A percentile compares a stretch with the other conserved stretches of the same genome.
Conservation (phyloP, 2,888 invertebrate genomes). For the Pyralis farinalis region DNA sequence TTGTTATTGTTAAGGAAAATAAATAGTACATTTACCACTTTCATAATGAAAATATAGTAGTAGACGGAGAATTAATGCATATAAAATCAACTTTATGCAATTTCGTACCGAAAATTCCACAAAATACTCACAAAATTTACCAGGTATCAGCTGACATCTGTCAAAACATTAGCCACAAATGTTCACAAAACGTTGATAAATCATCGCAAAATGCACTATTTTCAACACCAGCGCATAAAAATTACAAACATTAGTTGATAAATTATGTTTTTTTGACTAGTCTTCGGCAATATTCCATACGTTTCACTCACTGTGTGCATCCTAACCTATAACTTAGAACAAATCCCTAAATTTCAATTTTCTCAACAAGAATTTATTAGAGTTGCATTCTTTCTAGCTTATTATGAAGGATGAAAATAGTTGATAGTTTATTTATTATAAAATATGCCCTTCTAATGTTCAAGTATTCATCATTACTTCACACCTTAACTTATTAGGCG, state of each 20-base stretch:
- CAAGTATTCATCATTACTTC: too few species aligned
- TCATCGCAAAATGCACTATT: constrained; percentile 36
- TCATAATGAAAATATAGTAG: too few species aligned
- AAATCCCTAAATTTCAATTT: constrained; percentile 22
- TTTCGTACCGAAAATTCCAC: too few species aligned
- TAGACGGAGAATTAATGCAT: too few species aligned
- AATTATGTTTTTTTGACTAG: constrained; percentile 40
- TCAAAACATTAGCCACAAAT: constrained; percentile 75
- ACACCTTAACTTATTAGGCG: too few species aligned
- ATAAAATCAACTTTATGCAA: too few species aligned
- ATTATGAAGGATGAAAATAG: too few species aligned
- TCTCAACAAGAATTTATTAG: not conserved
- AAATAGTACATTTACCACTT: too few species aligned
- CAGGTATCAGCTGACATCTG: constrained; percentile 67
- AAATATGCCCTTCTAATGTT: too few species aligned
- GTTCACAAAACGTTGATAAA: constrained; percentile 63
- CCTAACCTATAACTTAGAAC: constrained; percentile 54
- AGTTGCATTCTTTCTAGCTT: not conserved
- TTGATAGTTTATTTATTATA: too few species aligned
- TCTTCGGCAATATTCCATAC: constrained; percentile 70
- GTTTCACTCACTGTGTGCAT: constrained; percentile 29
- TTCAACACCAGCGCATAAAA: constrained; percentile 23
- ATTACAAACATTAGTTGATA: constrained; percentile 27
- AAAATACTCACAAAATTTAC: constrained; percentile 44
- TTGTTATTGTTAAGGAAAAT: constrained; percentile 5